Base-by-base conservation (phyloP, 2,888 invertebrate species). In the Perizoma affinitatum region DNA sequence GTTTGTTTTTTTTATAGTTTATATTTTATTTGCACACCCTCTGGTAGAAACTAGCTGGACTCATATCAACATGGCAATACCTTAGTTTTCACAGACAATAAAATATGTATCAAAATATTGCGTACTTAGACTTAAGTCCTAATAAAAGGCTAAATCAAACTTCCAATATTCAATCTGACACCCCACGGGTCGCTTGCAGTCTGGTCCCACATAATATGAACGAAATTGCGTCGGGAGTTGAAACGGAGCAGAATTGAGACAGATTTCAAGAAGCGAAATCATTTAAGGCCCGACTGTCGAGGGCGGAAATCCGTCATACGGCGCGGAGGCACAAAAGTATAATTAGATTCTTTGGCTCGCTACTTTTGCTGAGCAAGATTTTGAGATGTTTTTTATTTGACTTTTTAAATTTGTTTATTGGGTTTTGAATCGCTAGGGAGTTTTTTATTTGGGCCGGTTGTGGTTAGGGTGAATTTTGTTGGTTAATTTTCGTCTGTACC, bases 221-320 rank as follows among this genome's bases (percentile, higher is more conserved):
- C 74, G 73, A 82, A 82, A 85, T 86, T 83, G 82, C 83, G 76
- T 55, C 71, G 71, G 68, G 61, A 54, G 41, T 61, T 61, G 79
- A 82, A 83, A 79, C 71, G 79, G 68, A 67, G 74, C 73, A 77
- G 78, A 86, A 84, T 81, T 80, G 83, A 83, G 83, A 82, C 81
- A 83, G 79, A 83, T 83, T 83, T 82, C 77, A 80, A 82, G 82
- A 78, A 76, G 77, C 73, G 74, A 83, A 84, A 83, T 81, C 80
- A 81, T 80, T 82, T 83, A 81, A 79, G 77, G 73, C 72, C 55
- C 71, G 74, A 45, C 64, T 68, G 79, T 70, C 72, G 73, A 70
- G 66, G 71, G 67, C 78, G 83, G 83, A 84, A 80, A 82, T 82
- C 80, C 82, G 78, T 79, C 83, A 82, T 80, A 83, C 76, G 78